Base-by-base conservation (phyloP, 2,797 vertebrate species). In the Poeciliopsis paucimaculata region DNA sequence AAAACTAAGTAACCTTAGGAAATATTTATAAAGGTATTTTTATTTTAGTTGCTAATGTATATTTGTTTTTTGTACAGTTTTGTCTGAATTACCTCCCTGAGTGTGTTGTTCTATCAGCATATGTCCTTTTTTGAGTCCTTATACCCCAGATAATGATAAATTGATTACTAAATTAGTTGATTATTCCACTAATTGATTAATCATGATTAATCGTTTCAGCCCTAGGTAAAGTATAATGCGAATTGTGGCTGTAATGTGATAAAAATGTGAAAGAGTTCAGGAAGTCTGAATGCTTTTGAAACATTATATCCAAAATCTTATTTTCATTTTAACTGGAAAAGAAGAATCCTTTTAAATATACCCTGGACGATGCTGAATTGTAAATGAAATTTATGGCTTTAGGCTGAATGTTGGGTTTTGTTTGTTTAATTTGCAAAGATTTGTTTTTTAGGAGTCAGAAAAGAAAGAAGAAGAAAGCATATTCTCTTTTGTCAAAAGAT, bases 401-500 rank as follows among this genome's bases (percentile, higher is more conserved):
- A 60, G 78, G 7, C 51, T 31, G 0, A 18, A 36, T 36, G 46
- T 39, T 71, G 43, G 68, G 41, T 28, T 41, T 71, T 71, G 26
- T 71, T 72, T 72, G 39, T 18, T 71, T 39, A 18, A 31, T 77
- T 71, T 55, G n/a, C 51, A 57, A 31, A 60, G 68, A 47, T 26
- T 64, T 71, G 34, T 47, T 60, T 53, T 74, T 64, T 11, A 49
- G 43, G 51, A 36, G 45, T 60, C 26, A 13, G 6, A 20, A 43
- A 43, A 73, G 62, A 75, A 49, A 78, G 39, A 47, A 43, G n/a
- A 55, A 72, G 34, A n/a, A 72, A 28, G 80, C 81, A 2, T 55
- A 79, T 15, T 60, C 73, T 75, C 70, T 45, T 13, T 73, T 89
- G 91, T 88, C 89, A 82, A 49, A 85, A 78, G 75, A 90, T 88